Base-by-base conservation (phyloP, 2,888 invertebrate species). In the Lapara coniferarum region DNA sequence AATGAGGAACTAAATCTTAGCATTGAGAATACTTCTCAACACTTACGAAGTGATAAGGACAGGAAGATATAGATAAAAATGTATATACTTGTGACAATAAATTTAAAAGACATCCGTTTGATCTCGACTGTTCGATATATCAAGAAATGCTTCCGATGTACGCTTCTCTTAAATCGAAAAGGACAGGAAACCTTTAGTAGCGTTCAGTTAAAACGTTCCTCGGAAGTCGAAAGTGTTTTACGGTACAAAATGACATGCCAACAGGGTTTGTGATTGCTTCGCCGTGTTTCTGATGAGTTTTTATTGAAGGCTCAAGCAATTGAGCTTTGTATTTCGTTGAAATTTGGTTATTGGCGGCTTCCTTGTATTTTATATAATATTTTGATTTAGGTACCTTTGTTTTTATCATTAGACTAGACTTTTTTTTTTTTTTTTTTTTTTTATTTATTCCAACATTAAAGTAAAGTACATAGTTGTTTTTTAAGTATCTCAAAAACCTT, bases 91-190 rank as follows among this genome's bases (percentile, higher is more conserved):
- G 5, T 37, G 37, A 3, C 5, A 37, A 16, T 58, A 30, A 16
- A 44, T 16, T 59, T 44, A 37, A 59, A 37, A 59, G 30, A 6
- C 30, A 10, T 37, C 14, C 52, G 14, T 51, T 66, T 53, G 52
- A 66, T 52, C 49, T 52, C 7, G 52, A 52, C 10, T 3, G 52
- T 37, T 3, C n/a, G 12, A 37, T 66, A 37, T 25, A 52, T 55
- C 53, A 66, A 66, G 53, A 52, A 63, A 25, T 63, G 14, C 13
- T 63, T 63, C 58, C 52, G 51, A 68, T 68, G 6, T 5, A 10
- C 10, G 10, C 14, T 58, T 59, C 13, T 68, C 30, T 49, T 68
- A 58, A 59, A 37, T 58, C 10, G 14, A 57, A 51, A 52, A 51
- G 37, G 53, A 51, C 51, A 37, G 51, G 53, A 68, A 68, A 12